Percentiles rank a stretch among this genome's conserved stretches.
These are phyloP conservation scores for Auanema sp. DNA, from an alignment of 2,888 invertebrate genomes.

Conservation along the genomic window DNA sequence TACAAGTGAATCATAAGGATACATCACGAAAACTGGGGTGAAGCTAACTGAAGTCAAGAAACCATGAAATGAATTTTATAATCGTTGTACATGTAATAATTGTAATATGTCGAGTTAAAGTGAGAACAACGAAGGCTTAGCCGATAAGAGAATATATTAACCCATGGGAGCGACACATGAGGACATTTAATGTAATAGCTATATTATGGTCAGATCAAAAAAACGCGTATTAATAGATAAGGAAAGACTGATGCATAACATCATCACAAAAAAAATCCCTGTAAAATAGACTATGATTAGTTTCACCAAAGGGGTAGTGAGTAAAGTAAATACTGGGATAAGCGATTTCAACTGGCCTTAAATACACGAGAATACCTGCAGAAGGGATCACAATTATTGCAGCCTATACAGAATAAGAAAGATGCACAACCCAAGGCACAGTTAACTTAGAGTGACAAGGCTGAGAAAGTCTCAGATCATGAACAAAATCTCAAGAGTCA, in stretches of 20 bases:
- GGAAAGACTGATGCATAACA: not conserved
- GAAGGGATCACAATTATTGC: not conserved
- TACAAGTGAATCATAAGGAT: too few relatives aligned
- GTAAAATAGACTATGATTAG: not conserved
- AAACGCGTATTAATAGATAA: slow-evolving; percentile 4
- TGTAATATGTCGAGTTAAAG: slow-evolving; percentile 5
- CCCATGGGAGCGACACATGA: slow-evolving; percentile 4
- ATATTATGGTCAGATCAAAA: slow-evolving; percentile 5
- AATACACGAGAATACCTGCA: not conserved
- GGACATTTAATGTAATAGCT: not conserved
- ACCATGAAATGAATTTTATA: too few relatives aligned
- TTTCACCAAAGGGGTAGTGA: not conserved
- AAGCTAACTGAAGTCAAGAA: too few relatives aligned
- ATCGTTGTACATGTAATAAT: too few relatives aligned
- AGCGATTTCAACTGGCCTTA: not conserved
- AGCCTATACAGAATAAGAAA: slow-evolving; percentile 3
- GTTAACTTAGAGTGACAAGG: not conserved
- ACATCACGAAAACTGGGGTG: too few relatives aligned
- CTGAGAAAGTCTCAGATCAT: too few relatives aligned
- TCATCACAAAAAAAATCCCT: slow-evolving; percentile 4
- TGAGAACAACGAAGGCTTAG: slow-evolving; percentile 2
- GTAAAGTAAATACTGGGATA: not conserved
- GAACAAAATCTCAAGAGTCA: too few relatives aligned
- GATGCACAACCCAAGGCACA: slow-evolving; percentile 1
- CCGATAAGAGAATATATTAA: slow-evolving; percentile 5